These are phyloP conservation scores for Malurus alboscapulatus DNA, from an alignment of 2,113 vertebrate genomes.

Conservation along the genomic window DNA sequence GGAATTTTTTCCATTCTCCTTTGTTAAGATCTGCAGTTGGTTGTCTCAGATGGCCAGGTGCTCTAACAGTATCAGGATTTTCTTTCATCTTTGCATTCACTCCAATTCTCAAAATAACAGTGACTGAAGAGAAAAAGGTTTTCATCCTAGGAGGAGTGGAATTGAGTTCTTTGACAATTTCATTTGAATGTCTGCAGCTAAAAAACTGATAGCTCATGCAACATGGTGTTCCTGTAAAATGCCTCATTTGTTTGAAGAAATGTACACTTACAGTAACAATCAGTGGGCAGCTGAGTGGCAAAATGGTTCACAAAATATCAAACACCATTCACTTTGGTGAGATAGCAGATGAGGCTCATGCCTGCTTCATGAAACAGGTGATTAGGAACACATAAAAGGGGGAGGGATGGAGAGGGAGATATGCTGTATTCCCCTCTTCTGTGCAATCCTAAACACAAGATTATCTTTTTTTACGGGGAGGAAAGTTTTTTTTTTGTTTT, in stretches of 20 bases:
- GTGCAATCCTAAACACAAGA: background rate
- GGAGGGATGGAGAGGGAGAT: background rate
- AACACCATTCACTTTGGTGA: background rate
- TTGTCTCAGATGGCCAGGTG: background rate
- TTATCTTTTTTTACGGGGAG: background rate
- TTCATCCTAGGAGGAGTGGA: background rate
- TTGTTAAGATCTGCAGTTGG: background rate
- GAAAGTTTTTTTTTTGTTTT: background rate
- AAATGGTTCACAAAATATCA: background rate
- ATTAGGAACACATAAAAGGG: background rate
- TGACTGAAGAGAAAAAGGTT: background rate
- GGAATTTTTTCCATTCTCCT: background rate
- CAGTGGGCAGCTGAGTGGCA: background rate
- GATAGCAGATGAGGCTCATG: background rate
- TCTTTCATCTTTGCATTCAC: background rate
- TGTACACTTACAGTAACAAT: background rate
- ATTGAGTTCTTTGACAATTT: background rate
- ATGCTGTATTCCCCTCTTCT: background rate
- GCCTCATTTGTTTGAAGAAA: constrained; percentile 15
- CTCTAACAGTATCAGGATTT: background rate
- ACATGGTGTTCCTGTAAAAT: background rate
- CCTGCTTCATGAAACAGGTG: background rate
- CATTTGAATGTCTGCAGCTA: background rate
- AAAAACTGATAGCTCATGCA: background rate
- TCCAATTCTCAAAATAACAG: background rate